Conservation (phyloP, 2,888 invertebrate genomes). For the Drosophila acutilabella region DNA sequence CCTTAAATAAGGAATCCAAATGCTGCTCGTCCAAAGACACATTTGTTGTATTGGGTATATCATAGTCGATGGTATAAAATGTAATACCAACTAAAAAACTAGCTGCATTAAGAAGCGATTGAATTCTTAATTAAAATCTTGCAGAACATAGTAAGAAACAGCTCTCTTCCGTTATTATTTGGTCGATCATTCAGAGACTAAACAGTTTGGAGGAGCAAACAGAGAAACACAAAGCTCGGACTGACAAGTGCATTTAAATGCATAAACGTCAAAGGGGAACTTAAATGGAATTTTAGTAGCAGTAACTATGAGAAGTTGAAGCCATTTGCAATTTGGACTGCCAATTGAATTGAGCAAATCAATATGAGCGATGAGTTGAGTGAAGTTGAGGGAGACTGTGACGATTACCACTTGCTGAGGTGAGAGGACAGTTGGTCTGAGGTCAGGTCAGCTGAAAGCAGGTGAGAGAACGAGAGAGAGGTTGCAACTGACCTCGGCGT, state of each 20-base stretch:
- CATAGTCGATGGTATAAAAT: not conserved
- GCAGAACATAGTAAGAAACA: not conserved
- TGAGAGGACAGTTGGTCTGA: constrained; percentile 9
- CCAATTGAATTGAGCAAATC: constrained; percentile 59
- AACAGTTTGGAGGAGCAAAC: not conserved
- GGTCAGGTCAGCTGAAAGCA: constrained; percentile 11
- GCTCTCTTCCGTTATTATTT: not conserved
- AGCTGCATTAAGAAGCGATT: not conserved
- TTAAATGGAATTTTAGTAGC: constrained; percentile 24
- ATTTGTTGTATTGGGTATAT: not conserved
- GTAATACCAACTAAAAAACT: not conserved
- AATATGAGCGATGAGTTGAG: constrained; percentile 39
- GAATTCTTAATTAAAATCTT: not conserved
- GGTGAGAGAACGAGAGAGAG: not conserved
- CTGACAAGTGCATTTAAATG: constrained; percentile 11
- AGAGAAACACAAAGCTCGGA: not conserved
- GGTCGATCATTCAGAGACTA: not conserved
- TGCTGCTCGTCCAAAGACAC: too few relatives aligned
- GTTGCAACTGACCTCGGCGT: constrained; percentile 37
- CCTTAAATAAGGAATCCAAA: too few relatives aligned
- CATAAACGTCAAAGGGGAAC: constrained; percentile 3
- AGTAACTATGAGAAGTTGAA: constrained; percentile 29
- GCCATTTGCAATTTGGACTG: constrained; percentile 36
- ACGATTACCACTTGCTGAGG: constrained; percentile 40
- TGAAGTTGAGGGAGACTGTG: constrained; percentile 10